phyloP scores from a whole-genome alignment of 37 sponge, comb jelly and placozoan genomes.

The Spongia lamella region DNA sequence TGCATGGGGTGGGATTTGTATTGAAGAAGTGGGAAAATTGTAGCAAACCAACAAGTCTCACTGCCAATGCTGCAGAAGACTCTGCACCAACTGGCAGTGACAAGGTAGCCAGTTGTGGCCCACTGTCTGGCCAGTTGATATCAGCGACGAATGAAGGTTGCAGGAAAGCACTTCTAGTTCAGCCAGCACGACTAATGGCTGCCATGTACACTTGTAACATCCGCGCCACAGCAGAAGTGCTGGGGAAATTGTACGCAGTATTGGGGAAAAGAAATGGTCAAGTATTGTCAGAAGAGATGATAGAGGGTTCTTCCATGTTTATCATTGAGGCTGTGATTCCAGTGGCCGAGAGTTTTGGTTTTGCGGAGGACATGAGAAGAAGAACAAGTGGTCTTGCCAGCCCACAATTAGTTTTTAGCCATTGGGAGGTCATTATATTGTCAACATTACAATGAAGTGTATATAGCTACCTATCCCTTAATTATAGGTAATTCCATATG shows the following conservation, averaged over 20 bases:
- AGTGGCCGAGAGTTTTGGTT: slow-evolving; percentile 97
- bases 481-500: slow-evolving; percentile 66
- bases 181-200: slow-evolving; percentile 85
- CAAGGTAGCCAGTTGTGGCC: slow-evolving; percentile 18
- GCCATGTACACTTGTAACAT: slow-evolving; percentile 93
- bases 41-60: background rate
- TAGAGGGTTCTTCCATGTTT: slow-evolving; percentile 87
- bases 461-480: too few species aligned
- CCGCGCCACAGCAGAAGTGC: slow-evolving; percentile 89
- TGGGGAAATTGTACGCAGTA: slow-evolving; percentile 90
- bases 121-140: slow-evolving; percentile 92
- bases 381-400: slow-evolving; percentile 94
- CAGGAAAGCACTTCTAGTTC: slow-evolving; percentile 76
- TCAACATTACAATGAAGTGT: too few species aligned
- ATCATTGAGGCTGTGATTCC: slow-evolving; percentile 81
- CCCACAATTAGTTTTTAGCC: slow-evolving; percentile 96
- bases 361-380: slow-evolving; percentile 95
- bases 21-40: slow-evolving; percentile 64
- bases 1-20: slow-evolving; percentile 82
- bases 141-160: slow-evolving; percentile 93
- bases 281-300: slow-evolving; percentile 84
- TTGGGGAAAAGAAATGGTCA: slow-evolving; percentile 81
- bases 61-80: background rate
- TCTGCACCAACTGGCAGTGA: background rate
- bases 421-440: slow-evolving; percentile 87